phyloP scores from a whole-genome alignment of 2,888 invertebrate species.

The Cryptops parisi region DNA sequence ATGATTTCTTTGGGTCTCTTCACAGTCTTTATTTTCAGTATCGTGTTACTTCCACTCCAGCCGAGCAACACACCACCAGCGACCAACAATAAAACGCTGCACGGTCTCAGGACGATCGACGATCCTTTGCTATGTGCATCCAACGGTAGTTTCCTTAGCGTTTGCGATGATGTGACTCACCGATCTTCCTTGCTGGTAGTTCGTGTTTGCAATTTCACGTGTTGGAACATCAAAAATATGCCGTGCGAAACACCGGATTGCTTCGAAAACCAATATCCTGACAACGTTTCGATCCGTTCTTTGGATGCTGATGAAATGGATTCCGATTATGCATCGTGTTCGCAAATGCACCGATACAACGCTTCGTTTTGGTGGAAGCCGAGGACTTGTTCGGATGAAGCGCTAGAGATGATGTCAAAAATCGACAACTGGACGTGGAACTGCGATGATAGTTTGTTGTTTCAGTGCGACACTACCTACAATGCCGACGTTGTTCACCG shows the following conservation, averaged over 20 bases:
- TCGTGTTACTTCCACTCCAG: background rate
- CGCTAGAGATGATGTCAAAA: background rate
- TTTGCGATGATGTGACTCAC: background rate
- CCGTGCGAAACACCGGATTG: background rate
- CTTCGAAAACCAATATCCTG: background rate
- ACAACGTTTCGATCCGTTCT: background rate
- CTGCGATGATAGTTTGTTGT: background rate
- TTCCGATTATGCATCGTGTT: background rate
- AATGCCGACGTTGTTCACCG: background rate
- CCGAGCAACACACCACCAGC: background rate
- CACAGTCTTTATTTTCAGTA: conserved; percentile 3
- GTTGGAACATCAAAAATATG: background rate
- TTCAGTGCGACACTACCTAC: background rate
- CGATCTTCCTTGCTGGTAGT: background rate
- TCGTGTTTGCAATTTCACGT: background rate
- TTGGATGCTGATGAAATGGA: background rate
- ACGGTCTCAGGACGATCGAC: background rate
- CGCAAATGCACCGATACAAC: background rate
- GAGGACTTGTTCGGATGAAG: background rate
- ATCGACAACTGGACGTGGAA: background rate
- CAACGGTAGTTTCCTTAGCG: background rate
- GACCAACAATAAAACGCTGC: background rate
- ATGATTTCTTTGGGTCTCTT: conserved; percentile 18
- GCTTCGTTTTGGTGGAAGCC: background rate
- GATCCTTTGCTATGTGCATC: background rate